A percentile compares a stretch with the other conserved stretches of the same genome.
phyloP scores from a whole-genome alignment of 2,797 vertebrate genomes.

The Brachymystax lenok region DNA sequence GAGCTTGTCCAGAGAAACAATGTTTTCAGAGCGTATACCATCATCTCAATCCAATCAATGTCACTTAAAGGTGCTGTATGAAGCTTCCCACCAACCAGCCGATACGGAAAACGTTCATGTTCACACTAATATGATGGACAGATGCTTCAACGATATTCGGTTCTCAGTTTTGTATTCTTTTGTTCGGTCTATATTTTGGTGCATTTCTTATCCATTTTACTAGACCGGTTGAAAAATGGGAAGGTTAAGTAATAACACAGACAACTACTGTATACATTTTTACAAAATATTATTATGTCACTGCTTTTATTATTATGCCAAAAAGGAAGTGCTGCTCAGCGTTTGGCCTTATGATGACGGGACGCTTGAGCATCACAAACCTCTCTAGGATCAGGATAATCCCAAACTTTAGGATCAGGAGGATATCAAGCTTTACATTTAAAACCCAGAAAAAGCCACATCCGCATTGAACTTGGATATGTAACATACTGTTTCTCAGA shows the following conservation, averaged over 20 bases:
- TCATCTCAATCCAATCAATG: background rate
- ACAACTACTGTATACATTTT: too few species aligned
- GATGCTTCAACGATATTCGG: background rate
- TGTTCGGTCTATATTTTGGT: background rate
- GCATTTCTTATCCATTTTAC: background rate
- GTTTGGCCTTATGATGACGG: background rate
- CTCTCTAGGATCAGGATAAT: constrained; percentile 1
- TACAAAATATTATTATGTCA: background rate
- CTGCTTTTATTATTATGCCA: background rate
- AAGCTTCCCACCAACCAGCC: background rate
- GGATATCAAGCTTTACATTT: background rate
- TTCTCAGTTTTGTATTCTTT: background rate
- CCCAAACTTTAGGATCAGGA: constrained; percentile 1
- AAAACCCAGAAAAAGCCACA: background rate
- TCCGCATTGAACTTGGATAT: background rate
- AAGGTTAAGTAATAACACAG: background rate
- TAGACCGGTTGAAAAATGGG: background rate
- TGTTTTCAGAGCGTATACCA: background rate
- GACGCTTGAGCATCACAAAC: too few species aligned
- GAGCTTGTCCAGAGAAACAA: background rate
- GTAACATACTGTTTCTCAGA: background rate
- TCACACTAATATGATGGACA: background rate
- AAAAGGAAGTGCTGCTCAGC: background rate
- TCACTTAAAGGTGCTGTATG: background rate
- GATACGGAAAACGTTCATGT: background rate